phyloP scores from a whole-genome alignment of 2,113 vertebrate genomes.

The Neofelis nebulosa region DNA sequence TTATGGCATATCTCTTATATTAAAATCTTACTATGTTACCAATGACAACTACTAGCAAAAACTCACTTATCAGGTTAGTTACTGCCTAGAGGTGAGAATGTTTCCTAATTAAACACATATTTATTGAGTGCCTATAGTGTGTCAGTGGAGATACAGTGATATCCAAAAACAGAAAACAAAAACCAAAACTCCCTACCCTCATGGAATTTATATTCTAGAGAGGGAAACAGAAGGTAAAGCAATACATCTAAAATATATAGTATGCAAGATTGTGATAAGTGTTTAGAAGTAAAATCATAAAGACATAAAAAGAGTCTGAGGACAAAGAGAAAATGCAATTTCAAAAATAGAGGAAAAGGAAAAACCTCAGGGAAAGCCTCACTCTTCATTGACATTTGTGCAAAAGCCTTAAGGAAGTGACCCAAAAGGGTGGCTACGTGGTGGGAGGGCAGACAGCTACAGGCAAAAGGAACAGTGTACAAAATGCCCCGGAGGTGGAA shows the following conservation, averaged over 20 bases:
- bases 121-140: neutral
- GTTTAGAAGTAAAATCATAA: neutral
- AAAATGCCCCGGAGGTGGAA: neutral
- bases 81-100: neutral
- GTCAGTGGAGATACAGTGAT: neutral
- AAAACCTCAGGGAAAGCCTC: neutral
- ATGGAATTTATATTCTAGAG: neutral
- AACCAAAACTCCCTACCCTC: neutral
- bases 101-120: conserved; percentile 22
- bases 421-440: neutral
- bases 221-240: neutral
- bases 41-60: neutral
- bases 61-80: neutral
- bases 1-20: neutral
- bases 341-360: neutral
- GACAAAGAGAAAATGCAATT: neutral
- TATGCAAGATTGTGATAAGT: neutral
- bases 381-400: neutral
- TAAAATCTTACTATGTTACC: neutral
- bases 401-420: neutral
- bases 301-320: neutral
- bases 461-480: neutral
- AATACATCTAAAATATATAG: neutral
- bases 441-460: fast-evolving
- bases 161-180: neutral